phyloP scores from a whole-genome alignment of 2,888 invertebrate genomes.

The Mesopsocus fuscifrons region DNA sequence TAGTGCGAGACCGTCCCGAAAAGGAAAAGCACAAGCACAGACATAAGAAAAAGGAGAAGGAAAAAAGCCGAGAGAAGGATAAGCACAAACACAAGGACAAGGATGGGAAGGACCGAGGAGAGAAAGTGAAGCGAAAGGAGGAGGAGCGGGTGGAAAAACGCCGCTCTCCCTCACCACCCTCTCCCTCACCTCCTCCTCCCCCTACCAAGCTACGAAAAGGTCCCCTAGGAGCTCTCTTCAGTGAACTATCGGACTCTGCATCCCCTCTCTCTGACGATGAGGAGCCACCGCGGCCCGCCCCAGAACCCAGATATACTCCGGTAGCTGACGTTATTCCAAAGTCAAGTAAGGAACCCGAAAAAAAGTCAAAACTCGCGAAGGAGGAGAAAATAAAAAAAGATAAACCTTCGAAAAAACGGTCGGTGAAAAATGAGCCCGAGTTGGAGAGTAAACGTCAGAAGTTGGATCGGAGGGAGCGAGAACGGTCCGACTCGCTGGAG shows the following conservation, averaged over 20 bases:
- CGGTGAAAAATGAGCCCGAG: slow-evolving; percentile 14
- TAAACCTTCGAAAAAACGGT: slow-evolving; percentile 14
- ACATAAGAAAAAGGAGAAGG: slow-evolving; percentile 23
- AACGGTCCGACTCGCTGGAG: slow-evolving; percentile 10
- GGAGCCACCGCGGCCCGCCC: slow-evolving; percentile 3
- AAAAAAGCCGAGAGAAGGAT: slow-evolving; percentile 25
- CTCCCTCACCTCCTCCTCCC: background rate
- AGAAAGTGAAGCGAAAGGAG: slow-evolving; percentile 12
- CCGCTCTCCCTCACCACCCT: slow-evolving; percentile 4
- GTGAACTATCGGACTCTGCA: slow-evolving; percentile 14
- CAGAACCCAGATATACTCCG: slow-evolving; percentile 1
- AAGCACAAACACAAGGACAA: slow-evolving; percentile 14
- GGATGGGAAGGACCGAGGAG: slow-evolving; percentile 12
- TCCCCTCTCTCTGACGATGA: slow-evolving; percentile 15
- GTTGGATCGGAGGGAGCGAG: background rate
- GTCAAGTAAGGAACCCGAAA: slow-evolving; percentile 15
- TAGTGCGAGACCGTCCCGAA: slow-evolving; percentile 15
- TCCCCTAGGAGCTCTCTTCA: slow-evolving; percentile 15
- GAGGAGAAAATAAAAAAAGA: slow-evolving; percentile 15
- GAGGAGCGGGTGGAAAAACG: slow-evolving; percentile 14
- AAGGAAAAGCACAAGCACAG: slow-evolving; percentile 22
- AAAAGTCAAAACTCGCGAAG: slow-evolving; percentile 17
- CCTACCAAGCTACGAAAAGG: slow-evolving; percentile 13
- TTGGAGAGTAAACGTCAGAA: background rate
- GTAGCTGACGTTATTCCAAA: slow-evolving; percentile 7